Conservation (phyloP, 2,113 vertebrate species). For the Silurus meridionalis region DNA sequence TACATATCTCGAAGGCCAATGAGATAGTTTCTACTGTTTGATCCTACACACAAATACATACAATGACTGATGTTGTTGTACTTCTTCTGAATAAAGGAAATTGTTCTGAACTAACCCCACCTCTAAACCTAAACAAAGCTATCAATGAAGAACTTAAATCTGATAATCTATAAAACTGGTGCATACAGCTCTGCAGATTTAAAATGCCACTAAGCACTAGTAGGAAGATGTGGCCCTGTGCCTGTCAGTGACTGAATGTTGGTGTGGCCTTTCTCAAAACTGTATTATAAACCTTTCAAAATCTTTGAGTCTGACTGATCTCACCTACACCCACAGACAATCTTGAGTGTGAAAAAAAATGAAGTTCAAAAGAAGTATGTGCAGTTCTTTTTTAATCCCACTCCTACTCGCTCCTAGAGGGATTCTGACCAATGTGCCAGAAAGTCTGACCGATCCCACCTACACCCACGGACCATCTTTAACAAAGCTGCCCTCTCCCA, state of each 20-base stretch:
- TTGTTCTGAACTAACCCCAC: neutral
- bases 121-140: neutral
- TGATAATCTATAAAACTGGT: too few relatives aligned
- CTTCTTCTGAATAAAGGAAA: neutral
- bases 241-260: neutral
- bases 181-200: neutral
- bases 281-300: neutral
- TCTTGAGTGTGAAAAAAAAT: neutral
- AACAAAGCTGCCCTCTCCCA: neutral
- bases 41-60: neutral
- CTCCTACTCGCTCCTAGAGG: neutral
- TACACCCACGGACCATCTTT: neutral
- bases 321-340: neutral
- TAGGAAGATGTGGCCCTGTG: neutral
- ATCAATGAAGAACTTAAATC: neutral
- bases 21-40: neutral
- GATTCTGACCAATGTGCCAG: neutral
- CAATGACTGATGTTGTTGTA: neutral
- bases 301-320: too few relatives aligned
- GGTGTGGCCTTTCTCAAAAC: neutral
- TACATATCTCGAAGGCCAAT: neutral
- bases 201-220: neutral
- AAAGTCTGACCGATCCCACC: neutral
- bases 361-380: neutral
- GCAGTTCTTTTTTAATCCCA: neutral